A percentile compares a stretch with the other conserved stretches of the same genome.
phyloP scores from a whole-genome alignment of 2,797 vertebrate species.

The Catostomus latipinnis region DNA sequence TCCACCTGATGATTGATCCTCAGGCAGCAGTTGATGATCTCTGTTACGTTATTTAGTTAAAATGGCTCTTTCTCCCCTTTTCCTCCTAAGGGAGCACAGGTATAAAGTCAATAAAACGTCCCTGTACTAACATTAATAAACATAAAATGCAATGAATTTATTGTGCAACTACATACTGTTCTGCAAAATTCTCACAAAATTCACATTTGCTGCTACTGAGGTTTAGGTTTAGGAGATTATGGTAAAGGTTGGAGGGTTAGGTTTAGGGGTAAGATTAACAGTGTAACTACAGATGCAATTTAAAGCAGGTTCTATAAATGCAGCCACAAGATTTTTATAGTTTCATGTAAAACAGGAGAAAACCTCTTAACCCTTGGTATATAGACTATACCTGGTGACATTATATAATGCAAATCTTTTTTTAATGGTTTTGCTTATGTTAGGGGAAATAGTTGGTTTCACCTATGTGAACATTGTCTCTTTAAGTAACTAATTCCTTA shows the following conservation, averaged over 20 bases:
- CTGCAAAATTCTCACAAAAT: too few relatives aligned
- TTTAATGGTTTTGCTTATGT: not conserved
- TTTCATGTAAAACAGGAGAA: not conserved
- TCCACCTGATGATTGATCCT: constrained; percentile 1
- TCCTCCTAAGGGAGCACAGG: not conserved
- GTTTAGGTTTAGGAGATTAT: too few relatives aligned
- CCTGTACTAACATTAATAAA: too few relatives aligned
- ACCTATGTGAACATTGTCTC: not conserved
- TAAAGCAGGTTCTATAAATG: too few relatives aligned
- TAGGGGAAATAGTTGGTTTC: too few relatives aligned
- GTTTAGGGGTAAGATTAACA: too few relatives aligned
- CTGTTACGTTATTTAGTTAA: not conserved
- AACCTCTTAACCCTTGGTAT: not conserved
- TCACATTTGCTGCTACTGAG: too few relatives aligned
- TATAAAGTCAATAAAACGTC: not conserved
- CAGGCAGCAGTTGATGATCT: not conserved
- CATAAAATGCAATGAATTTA: too few relatives aligned
- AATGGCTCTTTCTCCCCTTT: not conserved
- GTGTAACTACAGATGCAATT: too few relatives aligned
- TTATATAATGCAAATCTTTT: not conserved
- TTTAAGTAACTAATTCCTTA: not conserved
- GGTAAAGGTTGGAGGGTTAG: too few relatives aligned
- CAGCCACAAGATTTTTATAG: not conserved
- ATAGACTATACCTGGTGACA: not conserved
- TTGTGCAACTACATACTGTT: too few relatives aligned